Evolutionary conservation across 37 sponge, comb jelly and placozoan genomes (phyloP), one percentile per base, ranked within the genome.

Genomic region (Cliona cf. orientalis): DNA sequence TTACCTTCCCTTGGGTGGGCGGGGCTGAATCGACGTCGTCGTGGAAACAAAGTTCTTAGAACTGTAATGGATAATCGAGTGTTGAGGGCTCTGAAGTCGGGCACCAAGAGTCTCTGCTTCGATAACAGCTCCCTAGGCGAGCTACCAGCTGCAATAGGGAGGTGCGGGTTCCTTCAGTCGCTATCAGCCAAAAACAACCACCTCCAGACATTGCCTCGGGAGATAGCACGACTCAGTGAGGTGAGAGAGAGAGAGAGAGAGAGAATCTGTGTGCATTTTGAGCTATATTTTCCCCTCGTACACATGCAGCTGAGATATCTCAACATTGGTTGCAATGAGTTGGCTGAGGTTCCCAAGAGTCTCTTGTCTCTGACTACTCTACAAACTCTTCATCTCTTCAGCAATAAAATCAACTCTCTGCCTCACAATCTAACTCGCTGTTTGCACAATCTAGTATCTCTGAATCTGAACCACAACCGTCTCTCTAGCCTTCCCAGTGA

Each of bases 181-280:
- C 72, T 91, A 17, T 85, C 86, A 21, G 81, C 76, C 32, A 91
- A 91, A 66, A 86, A 85, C 32, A 91, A 91, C 58, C 32, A 26
- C 14, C 86, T 91, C 44, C 22, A 57, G 28, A 29, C 28, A 2
- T 42, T 85, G 14, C 86, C 86, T 0, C 1, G 11, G 0, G 71
- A 76, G 25, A 29, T 76, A 17, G 71, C 39, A 17, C 0, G 22
- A 0, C 63, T 85, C 14, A 78, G 25, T 44, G 5, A 29, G 41
- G 86, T 85, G 32, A n/a, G n/a, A n/a, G n/a, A n/a, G n/a, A n/a
- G n/a, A n/a, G n/a, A n/a, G n/a, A n/a, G n/a, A n/a, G n/a, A n/a
- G n/a, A n/a, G n/a, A n/a, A n/a, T n/a, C n/a, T n/a, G n/a, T n/a
- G n/a, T n/a, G n/a, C n/a, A n/a, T n/a, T n/a, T n/a, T n/a, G n/a